Base-by-base conservation (phyloP, 1,140 invertebrate species). In the Steinernema feltiae region DNA sequence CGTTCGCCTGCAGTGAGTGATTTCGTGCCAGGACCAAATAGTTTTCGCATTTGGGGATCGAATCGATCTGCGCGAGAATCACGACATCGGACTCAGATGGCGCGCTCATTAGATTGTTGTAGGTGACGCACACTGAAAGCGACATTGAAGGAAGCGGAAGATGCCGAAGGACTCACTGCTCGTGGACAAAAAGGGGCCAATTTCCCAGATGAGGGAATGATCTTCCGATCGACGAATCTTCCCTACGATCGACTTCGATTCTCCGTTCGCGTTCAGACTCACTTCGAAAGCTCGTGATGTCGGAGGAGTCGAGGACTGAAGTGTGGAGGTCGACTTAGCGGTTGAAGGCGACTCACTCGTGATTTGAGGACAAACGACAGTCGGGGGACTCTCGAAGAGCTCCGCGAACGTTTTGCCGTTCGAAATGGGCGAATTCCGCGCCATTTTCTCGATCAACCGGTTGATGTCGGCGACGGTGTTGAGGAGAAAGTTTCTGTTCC, bases 291-390 rank as follows among this genome's bases (percentile, higher is more conserved):
- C 24, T 15, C 15, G 53, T 63, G 15, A 27, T 3, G 15, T 63
- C 53, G 53, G 53, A 63, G 7, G 53, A 12, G 53, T 63, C 53
- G 7, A 63, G 53, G 53, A 63, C 53, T 63, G 24, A 63, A 63
- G n/a, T n/a, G n/a, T n/a, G n/a, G n/a, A n/a, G 24, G 53, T 41
- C 35, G 18, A 7, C 18, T 18, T 41, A 17, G 12, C 53, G 24
- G 24, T 12, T 7, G 53, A 63, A 15, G 53, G 53, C 7, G 24
- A 27, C 53, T 27, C 24, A 63, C 53, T 17, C 24, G 53, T 63
- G 53, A 63, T 63, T 21, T 63, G 53, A 3, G 53, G 53, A 63
- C 53, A 63, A 3, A 63, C 3, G 12, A 63, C 53, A 3, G 24
- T 27, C 12, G 53, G 53, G 3, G 53, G 53, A 63, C 15, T 63